Conservation (phyloP, 1,140 invertebrate species). For the Sipha flava region DNA sequence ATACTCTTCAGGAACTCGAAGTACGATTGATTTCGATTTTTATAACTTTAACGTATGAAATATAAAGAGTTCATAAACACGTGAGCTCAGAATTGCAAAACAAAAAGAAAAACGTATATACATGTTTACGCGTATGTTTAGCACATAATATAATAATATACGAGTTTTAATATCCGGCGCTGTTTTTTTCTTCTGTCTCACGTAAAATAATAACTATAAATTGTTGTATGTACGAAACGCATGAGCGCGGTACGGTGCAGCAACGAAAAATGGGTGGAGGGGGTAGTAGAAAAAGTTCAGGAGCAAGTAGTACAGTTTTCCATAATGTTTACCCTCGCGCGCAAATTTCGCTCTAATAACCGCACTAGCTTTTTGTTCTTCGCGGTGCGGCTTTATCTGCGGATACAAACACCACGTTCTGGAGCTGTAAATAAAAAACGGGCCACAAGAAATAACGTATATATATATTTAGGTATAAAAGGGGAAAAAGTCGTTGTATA, state of each 20-base stretch:
- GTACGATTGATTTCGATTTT: too few relatives aligned
- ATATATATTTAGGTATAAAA: neutral
- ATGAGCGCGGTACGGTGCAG: too few relatives aligned
- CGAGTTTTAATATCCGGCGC: neutral
- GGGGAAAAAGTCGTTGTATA: neutral
- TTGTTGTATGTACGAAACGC: neutral
- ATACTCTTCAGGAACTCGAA: too few relatives aligned
- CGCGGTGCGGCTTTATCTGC: neutral
- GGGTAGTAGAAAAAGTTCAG: neutral
- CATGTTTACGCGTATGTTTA: neutral
- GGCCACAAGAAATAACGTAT: neutral
- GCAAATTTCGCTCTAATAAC: conserved; percentile 11
- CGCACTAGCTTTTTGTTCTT: neutral
- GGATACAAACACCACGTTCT: neutral
- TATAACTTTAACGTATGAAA: too few relatives aligned
- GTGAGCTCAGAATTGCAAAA: too few relatives aligned
- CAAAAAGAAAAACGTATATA: neutral
- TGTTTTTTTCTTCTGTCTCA: neutral
- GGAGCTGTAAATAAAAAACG: neutral
- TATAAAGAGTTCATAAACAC: too few relatives aligned
- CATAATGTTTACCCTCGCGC: neutral
- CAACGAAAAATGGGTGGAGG: too few relatives aligned
- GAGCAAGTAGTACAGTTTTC: neutral
- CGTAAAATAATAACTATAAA: neutral
- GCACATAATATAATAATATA: neutral